Evolutionary conservation across 2,797 vertebrate species (phyloP).

Genomic region (Sebastolobus alascanus): DNA sequence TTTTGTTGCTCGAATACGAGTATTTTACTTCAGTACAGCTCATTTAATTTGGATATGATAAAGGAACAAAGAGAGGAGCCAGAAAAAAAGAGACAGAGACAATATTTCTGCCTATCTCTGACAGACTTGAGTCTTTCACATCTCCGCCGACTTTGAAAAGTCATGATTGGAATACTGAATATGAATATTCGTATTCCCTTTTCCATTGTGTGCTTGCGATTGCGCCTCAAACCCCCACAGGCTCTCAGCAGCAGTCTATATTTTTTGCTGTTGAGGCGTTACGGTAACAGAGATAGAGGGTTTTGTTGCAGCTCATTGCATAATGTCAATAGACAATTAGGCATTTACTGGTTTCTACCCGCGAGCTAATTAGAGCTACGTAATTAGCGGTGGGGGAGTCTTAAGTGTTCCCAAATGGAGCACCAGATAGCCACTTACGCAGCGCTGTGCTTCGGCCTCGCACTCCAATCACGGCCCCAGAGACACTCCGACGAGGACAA

Average conservation of each 20-base stretch:
- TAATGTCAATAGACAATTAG: conserved; percentile 89
- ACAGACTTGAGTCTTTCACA: conserved; percentile 63
- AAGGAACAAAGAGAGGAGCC: conserved; percentile 30
- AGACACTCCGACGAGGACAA: conserved; percentile 59
- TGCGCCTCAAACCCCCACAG: conserved; percentile 37
- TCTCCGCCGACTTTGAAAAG: conserved; percentile 70
- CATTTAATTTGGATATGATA: conserved; percentile 57
- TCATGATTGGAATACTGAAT: conserved; percentile 72
- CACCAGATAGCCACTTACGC: conserved; percentile 72
- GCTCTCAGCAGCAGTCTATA: conserved; percentile 48
- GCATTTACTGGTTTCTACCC: conserved; percentile 78
- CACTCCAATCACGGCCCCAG: conserved; percentile 62
- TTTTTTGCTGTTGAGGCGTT: conserved; percentile 73
- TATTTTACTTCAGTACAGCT: conserved; percentile 44
- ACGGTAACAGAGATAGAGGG: conserved; percentile 77
- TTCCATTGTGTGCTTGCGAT: conserved; percentile 14
- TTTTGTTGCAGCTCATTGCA: conserved; percentile 81
- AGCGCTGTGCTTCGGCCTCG: conserved; percentile 53
- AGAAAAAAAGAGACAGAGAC: conserved; percentile 6
- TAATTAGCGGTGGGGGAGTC: conserved; percentile 81
- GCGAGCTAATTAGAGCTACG: conserved; percentile 83
- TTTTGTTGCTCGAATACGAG: conserved; percentile 37
- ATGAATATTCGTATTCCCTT: conserved; percentile 49
- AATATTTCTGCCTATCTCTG: conserved; percentile 56
- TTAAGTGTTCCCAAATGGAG: conserved; percentile 84